These are phyloP conservation scores for Lagodon rhomboides DNA, from an alignment of 2,797 vertebrate genomes.

Conservation along the genomic window DNA sequence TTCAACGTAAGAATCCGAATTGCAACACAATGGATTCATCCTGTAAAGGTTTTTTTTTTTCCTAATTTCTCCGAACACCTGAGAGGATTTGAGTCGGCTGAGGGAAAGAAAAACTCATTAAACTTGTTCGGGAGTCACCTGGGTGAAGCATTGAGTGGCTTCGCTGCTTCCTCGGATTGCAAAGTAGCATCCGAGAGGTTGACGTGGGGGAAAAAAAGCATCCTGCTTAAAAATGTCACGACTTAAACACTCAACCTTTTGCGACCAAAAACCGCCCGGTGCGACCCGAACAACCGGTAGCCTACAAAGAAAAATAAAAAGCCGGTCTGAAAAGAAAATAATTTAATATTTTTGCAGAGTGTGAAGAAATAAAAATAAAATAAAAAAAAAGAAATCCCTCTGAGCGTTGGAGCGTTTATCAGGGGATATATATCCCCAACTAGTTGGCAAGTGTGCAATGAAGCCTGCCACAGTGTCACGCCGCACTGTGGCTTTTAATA, in stretches of 20 bases:
- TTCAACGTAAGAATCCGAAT: not conserved
- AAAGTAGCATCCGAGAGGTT: constrained; percentile 33
- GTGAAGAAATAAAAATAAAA: constrained; percentile 63
- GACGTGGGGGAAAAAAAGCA: constrained; percentile 35
- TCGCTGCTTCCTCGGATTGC: constrained; percentile 20
- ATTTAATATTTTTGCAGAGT: constrained; percentile 49
- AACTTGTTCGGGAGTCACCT: constrained; percentile 43
- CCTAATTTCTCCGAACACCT: constrained; percentile 36
- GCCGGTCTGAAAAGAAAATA: constrained; percentile 7
- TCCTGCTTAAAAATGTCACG: constrained; percentile 16
- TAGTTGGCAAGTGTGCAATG: constrained; percentile 82
- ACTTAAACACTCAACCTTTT: constrained; percentile 41
- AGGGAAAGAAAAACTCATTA: constrained; percentile 44
- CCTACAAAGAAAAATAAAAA: constrained; percentile 30
- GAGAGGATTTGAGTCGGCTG: constrained; percentile 50
- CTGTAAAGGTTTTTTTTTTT: constrained; percentile 16
- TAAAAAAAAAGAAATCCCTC: constrained; percentile 76
- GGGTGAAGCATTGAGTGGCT: constrained; percentile 32
- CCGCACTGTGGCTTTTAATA: constrained; percentile 83
- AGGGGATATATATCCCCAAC: constrained; percentile 79
- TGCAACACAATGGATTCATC: constrained; percentile 4
- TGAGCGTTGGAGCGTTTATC: constrained; percentile 81
- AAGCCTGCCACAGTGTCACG: constrained; percentile 85
- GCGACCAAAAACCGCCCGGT: not conserved
- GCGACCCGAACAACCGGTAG: constrained; percentile 17